phyloP scores from a whole-genome alignment of 1,140 invertebrate species.

The Sycophila sp. region DNA sequence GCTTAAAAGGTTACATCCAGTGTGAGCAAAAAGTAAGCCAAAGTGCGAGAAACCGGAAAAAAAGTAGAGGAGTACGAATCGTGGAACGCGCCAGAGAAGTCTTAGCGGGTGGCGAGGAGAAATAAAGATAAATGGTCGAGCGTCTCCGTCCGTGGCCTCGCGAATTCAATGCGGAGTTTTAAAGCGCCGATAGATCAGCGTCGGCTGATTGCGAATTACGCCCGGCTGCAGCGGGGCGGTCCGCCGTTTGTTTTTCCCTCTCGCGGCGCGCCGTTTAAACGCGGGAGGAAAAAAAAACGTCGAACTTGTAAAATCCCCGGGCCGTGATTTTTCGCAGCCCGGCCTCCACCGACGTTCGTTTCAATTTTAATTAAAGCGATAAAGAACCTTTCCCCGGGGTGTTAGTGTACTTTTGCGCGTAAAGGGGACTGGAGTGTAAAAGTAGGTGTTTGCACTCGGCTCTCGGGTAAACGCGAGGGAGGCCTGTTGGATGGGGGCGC shows the following conservation, averaged over 20 bases:
- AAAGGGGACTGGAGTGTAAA: not conserved
- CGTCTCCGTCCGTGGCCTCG: not conserved
- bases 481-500: not conserved
- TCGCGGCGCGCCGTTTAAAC: not conserved
- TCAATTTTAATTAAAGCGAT: conserved; percentile 30
- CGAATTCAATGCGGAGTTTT: conserved; percentile 30
- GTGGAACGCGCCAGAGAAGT: too few relatives aligned
- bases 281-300: not conserved
- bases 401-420: too few relatives aligned
- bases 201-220: conserved; percentile 31
- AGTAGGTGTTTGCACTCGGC: not conserved
- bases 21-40: not conserved
- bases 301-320: conserved; percentile 4
- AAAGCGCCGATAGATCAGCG: conserved; percentile 32
- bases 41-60: not conserved
- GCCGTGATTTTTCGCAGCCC: not conserved
- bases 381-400: not conserved
- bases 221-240: not conserved
- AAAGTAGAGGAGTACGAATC: not conserved
- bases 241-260: conserved; percentile 4
- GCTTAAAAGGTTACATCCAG: not conserved
- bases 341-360: not conserved
- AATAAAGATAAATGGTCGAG: conserved; percentile 33
- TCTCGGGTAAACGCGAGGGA: not conserved
- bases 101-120: not conserved